Evolutionary conservation across 2,888 invertebrate species (phyloP).

Genomic region (Proisotoma minuta): DNA sequence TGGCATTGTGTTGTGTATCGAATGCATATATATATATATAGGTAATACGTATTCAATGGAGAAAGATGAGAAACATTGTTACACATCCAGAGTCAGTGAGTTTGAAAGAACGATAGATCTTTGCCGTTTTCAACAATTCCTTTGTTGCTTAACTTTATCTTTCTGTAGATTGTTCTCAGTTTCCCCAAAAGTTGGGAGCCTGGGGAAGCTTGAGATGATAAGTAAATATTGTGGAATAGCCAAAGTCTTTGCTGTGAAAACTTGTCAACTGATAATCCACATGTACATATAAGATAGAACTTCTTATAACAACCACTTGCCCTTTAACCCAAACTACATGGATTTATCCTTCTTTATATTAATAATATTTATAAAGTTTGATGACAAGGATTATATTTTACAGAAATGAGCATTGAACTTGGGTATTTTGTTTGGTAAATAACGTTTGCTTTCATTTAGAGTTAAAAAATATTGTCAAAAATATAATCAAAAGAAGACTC

Average conservation of each 20-base stretch:
- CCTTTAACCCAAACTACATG: no score
- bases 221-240: constrained; percentile 4
- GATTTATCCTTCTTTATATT: no score
- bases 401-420: no score
- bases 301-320: not conserved
- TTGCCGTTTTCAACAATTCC: not conserved
- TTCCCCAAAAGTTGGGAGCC: not conserved
- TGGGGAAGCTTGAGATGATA: not conserved
- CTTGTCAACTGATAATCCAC: constrained; percentile 42
- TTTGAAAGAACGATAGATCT: not conserved
- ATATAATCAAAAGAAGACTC: no score
- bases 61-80: not conserved
- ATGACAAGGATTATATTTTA: no score
- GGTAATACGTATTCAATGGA: no score
- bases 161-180: not conserved
- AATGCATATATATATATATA: no score
- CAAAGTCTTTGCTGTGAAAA: constrained; percentile 34
- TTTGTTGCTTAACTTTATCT: constrained; percentile 1
- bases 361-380: no score
- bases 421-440: no score
- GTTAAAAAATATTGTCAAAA: no score
- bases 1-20: no score
- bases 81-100: not conserved
- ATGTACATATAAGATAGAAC: constrained; percentile 19
- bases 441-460: no score